These are phyloP conservation scores for Eubucco bourcierii DNA, from an alignment of 2,113 vertebrate genomes.

Conservation along the genomic window DNA sequence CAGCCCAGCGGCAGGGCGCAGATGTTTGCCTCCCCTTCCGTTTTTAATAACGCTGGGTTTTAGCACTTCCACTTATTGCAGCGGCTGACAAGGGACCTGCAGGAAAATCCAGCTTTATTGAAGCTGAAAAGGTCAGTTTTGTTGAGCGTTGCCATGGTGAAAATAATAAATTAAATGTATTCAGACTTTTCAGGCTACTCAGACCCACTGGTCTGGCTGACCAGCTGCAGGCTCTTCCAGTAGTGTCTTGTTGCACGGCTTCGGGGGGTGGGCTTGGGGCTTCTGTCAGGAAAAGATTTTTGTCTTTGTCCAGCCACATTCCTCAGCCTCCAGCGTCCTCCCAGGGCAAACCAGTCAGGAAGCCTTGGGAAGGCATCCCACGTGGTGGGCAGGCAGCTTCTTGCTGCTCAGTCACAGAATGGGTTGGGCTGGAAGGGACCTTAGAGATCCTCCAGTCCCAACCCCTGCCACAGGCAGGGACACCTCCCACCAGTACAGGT, in stretches of 20 bases:
- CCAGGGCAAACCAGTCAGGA: background rate
- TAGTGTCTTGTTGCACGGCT: constrained; percentile 7
- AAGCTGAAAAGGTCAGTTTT: constrained; percentile 81
- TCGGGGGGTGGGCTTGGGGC: background rate
- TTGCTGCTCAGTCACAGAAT: background rate
- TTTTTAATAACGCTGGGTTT: constrained; percentile 57
- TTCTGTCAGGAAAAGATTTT: background rate
- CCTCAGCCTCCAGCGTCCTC: background rate
- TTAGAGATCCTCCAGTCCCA: too few relatives aligned
- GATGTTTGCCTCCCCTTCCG: background rate
- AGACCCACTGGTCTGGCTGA: constrained; percentile 3
- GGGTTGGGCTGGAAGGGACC: too few relatives aligned
- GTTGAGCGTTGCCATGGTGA: constrained; percentile 78
- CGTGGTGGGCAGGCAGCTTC: background rate
- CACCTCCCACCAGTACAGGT: too few relatives aligned
- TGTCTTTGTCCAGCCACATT: background rate
- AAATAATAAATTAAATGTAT: constrained; percentile 75
- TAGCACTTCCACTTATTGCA: constrained; percentile 50
- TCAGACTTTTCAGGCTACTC: constrained; percentile 54
- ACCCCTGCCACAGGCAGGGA: too few relatives aligned
- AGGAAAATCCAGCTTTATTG: constrained; percentile 80
- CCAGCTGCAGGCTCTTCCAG: constrained; percentile 51
- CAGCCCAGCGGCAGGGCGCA: background rate
- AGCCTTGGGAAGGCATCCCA: fast-evolving
- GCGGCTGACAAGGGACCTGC: constrained; percentile 65